These are phyloP conservation scores for Pocillopora verrucosa DNA, from an alignment of 64 coral and sea anemone genomes.

Conservation along the genomic window DNA sequence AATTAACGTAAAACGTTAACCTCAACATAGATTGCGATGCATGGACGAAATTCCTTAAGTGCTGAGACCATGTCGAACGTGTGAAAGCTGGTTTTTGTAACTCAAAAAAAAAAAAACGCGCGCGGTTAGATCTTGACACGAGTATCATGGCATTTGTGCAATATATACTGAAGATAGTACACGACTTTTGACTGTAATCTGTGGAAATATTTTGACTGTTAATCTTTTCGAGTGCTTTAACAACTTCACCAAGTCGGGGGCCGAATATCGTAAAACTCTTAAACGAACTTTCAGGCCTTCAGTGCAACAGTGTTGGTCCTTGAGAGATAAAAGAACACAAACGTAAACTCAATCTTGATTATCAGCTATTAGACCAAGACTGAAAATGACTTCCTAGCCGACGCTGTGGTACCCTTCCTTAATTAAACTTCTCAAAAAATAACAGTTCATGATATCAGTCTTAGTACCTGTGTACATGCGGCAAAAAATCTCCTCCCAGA, in stretches of 20 bases:
- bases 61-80: not conserved
- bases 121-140: not conserved
- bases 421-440: too few species aligned
- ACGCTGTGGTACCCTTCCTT: too few species aligned
- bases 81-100: not conserved
- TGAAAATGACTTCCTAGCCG: too few species aligned
- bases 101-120: not conserved
- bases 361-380: too few species aligned
- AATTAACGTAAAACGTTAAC: not conserved
- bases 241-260: not conserved
- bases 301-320: not conserved
- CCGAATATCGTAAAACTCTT: not conserved
- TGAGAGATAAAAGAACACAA: too few species aligned
- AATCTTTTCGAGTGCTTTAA: not conserved
- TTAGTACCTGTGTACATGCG: too few species aligned
- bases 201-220: not conserved
- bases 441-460: too few species aligned
- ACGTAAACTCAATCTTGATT: too few species aligned
- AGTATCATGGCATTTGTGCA: not conserved
- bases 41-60: not conserved
- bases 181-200: not conserved
- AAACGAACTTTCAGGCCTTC: not conserved
- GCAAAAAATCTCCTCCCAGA: too few species aligned
- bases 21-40: not conserved
- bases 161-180: not conserved